Evolutionary conservation across 2,888 invertebrate genomes (phyloP).

Genomic region (Amorpha juglandis): DNA sequence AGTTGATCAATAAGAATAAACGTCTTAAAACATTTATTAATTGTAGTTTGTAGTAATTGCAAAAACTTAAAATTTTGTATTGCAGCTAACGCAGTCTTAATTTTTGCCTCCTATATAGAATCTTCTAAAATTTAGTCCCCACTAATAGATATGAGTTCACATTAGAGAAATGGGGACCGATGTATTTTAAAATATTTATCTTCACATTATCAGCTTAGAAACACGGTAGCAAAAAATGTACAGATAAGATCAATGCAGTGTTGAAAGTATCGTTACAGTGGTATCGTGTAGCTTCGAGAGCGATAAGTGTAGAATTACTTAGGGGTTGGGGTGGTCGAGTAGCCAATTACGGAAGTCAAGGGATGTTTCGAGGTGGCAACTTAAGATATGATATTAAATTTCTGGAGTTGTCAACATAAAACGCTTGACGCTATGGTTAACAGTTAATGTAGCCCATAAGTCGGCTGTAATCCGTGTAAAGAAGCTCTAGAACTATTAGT

Average conservation of each 20-base stretch:
- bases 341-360: slow-evolving; percentile 46
- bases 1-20: not conserved
- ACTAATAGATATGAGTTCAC: not conserved
- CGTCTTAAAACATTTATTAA: not conserved
- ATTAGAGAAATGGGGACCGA: not conserved
- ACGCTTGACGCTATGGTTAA: not conserved
- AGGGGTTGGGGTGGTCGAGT: slow-evolving; percentile 42
- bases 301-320: slow-evolving; percentile 39
- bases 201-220: not conserved
- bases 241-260: slow-evolving; percentile 24
- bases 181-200: not conserved
- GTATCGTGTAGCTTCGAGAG: slow-evolving; percentile 30
- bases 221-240: not conserved
- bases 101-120: not conserved
- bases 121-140: not conserved
- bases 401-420: slow-evolving; percentile 5
- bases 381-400: slow-evolving; percentile 12
- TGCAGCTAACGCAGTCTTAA: not conserved
- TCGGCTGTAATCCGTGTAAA: slow-evolving; percentile 21
- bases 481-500: slow-evolving; percentile 17
- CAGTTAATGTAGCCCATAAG: slow-evolving; percentile 8
- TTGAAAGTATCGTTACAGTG: slow-evolving; percentile 52
- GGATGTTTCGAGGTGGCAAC: not conserved
- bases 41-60: not conserved
- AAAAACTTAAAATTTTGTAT: not conserved